Evolutionary conservation across 2,888 invertebrate species (phyloP), one percentile per base, ranked within the genome.

Genomic region (Molorchus minor): DNA sequence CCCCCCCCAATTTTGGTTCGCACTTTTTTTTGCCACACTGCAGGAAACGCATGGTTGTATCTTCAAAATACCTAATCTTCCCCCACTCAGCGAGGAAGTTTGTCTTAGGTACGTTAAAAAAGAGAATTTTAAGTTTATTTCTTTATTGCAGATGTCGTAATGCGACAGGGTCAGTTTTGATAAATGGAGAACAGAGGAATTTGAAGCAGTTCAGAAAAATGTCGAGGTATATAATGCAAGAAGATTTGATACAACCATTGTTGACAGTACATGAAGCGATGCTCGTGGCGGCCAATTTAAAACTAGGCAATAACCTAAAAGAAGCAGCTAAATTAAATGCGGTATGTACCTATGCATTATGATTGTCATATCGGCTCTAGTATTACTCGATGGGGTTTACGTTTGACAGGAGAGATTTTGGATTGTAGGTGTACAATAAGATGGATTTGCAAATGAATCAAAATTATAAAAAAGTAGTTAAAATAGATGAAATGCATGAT

Each of bases 191-290:
- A 68, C 86, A 87, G 0, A 84, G 96, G 10, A 87, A 95, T 74
- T 82, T 93, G 57, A 85, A 87, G 17, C 84, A 88, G 67, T 97
- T 97, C 81, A 85, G 92, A 40, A 94, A 93, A 82, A 85, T 94
- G 81, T 94, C 96, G 0, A 88, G 96, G 52, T 97, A 97, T 82
- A 98, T 98, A 70, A 96, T 97, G 96, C 98, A 98, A 81, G 88
- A 94, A 65, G 94, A 94, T 75, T 82, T 93, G 0, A 81, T 95
- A 13, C 92, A 96, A 77, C 93, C 93, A 0, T 88, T 91, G 77
- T 87, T 97, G 65, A 92, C 94, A 0, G 94, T 96, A 1, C 83
- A 87, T 61, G 98, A 98, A 78, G 87, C 93, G 4, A 94, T 98
- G 93, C 83, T 85, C 70, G 88, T 96, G 67, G 94, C 96, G 0